Evolutionary conservation across 2,888 invertebrate genomes (phyloP).

Genomic region (Acanthoscelides obtectus): DNA sequence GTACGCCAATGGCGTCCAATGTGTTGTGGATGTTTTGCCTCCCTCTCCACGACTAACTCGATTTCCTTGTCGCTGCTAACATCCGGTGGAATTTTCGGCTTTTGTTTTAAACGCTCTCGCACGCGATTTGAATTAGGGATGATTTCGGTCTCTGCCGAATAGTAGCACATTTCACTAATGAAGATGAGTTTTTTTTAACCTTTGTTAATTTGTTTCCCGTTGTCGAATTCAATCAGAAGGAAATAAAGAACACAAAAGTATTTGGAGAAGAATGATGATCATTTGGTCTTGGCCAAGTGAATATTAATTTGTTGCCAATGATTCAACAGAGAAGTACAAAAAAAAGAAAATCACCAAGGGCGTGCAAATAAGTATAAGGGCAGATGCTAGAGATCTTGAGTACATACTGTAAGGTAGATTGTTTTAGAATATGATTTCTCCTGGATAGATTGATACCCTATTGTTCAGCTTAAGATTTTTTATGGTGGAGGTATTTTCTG

Average conservation of each 20-base stretch:
- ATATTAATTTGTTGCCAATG: too few relatives aligned
- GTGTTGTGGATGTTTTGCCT: conserved; percentile 47
- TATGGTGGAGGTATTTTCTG: too few relatives aligned
- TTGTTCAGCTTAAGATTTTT: too few relatives aligned
- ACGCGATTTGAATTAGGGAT: conserved; percentile 36
- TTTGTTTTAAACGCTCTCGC: conserved; percentile 33
- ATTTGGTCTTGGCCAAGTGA: too few relatives aligned
- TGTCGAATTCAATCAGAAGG: not conserved
- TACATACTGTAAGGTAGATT: too few relatives aligned
- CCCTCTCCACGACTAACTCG: conserved; percentile 35
- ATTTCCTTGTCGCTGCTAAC: conserved; percentile 21
- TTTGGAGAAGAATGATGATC: not conserved
- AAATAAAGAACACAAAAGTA: not conserved
- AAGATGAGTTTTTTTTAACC: conserved; percentile 20
- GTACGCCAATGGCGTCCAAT: conserved; percentile 38
- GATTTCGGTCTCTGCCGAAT: conserved; percentile 18
- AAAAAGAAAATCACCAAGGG: too few relatives aligned
- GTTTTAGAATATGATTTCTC: too few relatives aligned
- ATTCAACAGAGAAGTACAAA: too few relatives aligned
- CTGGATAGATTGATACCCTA: too few relatives aligned
- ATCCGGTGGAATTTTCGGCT: conserved; percentile 31
- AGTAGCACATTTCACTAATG: conserved; percentile 22
- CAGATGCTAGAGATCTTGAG: too few relatives aligned
- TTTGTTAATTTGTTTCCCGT: not conserved
- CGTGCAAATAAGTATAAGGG: too few relatives aligned